Percentiles rank a stretch among this genome's conserved stretches.
Evolutionary conservation across 2,797 vertebrate genomes (phyloP).

Genomic region (Hybognathus amarus): DNA sequence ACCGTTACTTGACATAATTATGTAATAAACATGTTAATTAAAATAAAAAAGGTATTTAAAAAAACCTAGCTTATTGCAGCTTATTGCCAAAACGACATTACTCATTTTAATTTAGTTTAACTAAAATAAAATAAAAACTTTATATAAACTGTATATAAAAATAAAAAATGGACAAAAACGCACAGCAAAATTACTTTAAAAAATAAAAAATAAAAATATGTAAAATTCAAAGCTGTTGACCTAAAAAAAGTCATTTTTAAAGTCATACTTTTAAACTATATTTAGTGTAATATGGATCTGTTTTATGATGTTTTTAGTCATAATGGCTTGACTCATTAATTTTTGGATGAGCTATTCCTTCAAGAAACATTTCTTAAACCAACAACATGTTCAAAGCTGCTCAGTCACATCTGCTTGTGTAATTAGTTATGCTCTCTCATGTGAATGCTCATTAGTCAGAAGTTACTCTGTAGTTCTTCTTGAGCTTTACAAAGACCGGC

Average conservation of each 20-base stretch:
- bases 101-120: background rate
- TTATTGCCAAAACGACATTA: background rate
- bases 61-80: background rate
- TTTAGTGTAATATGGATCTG: background rate
- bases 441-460: slow-evolving; percentile 21
- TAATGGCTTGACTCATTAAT: background rate
- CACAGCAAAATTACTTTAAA: background rate
- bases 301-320: background rate
- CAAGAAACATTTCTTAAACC: background rate
- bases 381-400: slow-evolving; percentile 9
- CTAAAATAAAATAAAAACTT: background rate
- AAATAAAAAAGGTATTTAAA: background rate
- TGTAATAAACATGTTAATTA: background rate
- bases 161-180: background rate
- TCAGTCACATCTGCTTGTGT: slow-evolving; percentile 24
- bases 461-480: background rate
- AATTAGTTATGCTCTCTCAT: slow-evolving; percentile 25
- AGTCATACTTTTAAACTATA: background rate
- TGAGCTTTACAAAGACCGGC: background rate
- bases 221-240: background rate
- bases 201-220: background rate
- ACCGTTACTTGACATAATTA: background rate
- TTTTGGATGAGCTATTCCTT: background rate
- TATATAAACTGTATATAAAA: too few relatives aligned
- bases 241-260: background rate